A percentile compares a stretch with the other conserved stretches of the same genome.
These are phyloP conservation scores for Drosophila diplacantha DNA, from an alignment of 2,888 invertebrate genomes.

Conservation along the genomic window DNA sequence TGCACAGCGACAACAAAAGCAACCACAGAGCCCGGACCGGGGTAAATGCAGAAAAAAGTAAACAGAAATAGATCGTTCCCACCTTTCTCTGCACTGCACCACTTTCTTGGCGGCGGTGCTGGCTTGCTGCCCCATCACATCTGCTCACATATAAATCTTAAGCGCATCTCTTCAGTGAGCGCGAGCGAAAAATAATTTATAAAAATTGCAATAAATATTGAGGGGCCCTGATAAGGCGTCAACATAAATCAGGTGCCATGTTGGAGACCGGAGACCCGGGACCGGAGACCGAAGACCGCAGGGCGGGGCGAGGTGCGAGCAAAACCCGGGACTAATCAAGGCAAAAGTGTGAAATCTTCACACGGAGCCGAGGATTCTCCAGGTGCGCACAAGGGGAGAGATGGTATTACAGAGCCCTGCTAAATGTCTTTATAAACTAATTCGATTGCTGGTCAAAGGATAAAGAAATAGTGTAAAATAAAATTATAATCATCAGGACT, in stretches of 20 bases:
- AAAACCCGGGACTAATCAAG: conserved; percentile 71
- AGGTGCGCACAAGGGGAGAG: conserved; percentile 20
- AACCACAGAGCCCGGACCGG: conserved; percentile 4
- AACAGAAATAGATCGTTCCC: conserved; percentile 40
- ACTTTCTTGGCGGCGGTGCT: conserved; percentile 13
- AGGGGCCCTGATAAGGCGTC: conserved; percentile 78
- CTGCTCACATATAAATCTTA: conserved; percentile 69
- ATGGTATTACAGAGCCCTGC: neutral
- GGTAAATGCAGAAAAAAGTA: conserved; percentile 13
- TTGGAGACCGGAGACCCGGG: conserved; percentile 19
- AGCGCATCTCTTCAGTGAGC: conserved; percentile 33
- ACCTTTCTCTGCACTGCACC: conserved; percentile 19
- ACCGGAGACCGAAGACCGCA: conserved; percentile 12
- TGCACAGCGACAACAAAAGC: conserved; percentile 46
- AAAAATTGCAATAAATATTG: conserved; percentile 77
- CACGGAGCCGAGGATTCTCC: conserved; percentile 32
- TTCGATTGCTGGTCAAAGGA: conserved; percentile 27
- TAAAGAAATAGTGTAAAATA: neutral
- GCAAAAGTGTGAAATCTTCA: conserved; percentile 68
- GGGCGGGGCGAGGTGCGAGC: conserved; percentile 11
- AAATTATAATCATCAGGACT: no score
- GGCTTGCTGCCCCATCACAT: conserved; percentile 45
- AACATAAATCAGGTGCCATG: conserved; percentile 76
- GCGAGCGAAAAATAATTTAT: conserved; percentile 67
- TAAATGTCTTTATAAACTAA: conserved; percentile 55